phyloP scores from a whole-genome alignment of 23 tunicate genomes.

The Halocynthia roretzi region DNA sequence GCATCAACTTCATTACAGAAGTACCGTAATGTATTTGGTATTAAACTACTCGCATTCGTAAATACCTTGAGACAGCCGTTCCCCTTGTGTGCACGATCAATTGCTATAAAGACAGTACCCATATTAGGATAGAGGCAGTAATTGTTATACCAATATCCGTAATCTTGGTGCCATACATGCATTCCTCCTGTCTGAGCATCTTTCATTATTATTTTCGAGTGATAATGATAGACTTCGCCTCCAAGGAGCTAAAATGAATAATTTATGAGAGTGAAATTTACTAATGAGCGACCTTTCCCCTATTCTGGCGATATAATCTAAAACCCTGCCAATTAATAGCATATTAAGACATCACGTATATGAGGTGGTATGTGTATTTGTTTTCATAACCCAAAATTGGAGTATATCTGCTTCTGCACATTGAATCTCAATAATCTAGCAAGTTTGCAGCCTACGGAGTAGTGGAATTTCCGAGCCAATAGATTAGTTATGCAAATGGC shows the following conservation, averaged over 20 bases:
- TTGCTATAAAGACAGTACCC: slow-evolving; percentile 41
- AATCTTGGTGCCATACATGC: slow-evolving; percentile 52
- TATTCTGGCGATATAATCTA: too few species aligned
- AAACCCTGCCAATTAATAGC: background rate
- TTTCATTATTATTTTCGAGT: slow-evolving; percentile 41
- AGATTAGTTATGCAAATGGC: too few species aligned
- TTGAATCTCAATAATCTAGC: too few species aligned
- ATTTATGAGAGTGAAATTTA: background rate
- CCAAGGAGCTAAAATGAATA: slow-evolving; percentile 20
- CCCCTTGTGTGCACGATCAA: slow-evolving; percentile 19
- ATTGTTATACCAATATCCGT: slow-evolving; percentile 49
- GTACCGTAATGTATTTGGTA: background rate
- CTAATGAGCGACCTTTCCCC: background rate
- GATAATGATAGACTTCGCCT: slow-evolving; percentile 52
- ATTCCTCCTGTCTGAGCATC: slow-evolving; percentile 45
- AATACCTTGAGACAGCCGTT: slow-evolving; percentile 39
- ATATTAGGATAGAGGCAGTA: slow-evolving; percentile 29
- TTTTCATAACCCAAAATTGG: background rate
- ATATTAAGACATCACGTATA: background rate
- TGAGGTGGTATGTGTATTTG: background rate
- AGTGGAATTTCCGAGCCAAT: too few species aligned
- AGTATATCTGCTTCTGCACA: background rate
- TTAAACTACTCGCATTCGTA: background rate
- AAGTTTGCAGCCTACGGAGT: too few species aligned
- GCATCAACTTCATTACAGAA: background rate